Base-by-base conservation (phyloP, 2,888 invertebrate genomes). In the Choreutis nemorana region DNA sequence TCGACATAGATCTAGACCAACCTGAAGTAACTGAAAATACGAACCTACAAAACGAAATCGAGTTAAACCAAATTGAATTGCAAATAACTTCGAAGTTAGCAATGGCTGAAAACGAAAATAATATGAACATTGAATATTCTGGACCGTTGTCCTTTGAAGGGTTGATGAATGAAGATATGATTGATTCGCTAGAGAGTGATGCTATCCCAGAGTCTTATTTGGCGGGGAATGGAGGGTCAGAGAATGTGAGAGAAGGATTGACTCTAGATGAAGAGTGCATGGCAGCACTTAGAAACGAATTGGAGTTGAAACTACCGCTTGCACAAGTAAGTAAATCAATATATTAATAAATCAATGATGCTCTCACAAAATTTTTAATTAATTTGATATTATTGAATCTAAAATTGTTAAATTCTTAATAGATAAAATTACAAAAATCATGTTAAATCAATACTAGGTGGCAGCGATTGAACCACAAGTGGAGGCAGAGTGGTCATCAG, bases 211-310 rank as follows among this genome's bases (percentile, higher is more conserved):
- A 78, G 32, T 52, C 58, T 1, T 61, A 50, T 38, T 42, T 77
- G 31, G 75, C 75, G 1, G 75, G 83, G 34, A 83, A 83, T 35
- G 78, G 80, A 1, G 75, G 81, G 22, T 67, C 71, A 3, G 81
- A 81, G 18, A 75, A 80, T 36, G 52, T 73, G 24, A 82, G 84
- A 36, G 83, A 83, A 11, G 78, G 81, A 1, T 81, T 84, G 32
- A 80, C 79, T 10, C 64, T 87, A 34, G 87, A 89, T 45, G 87
- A 87, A 45, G 88, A 87, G 48, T 85, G 86, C 41, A 86, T 88
- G 44, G 79, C 84, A 21, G 88, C 88, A 1, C 78, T 89, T 34
- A 67, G 89, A 34, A 87, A 86, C 44, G 89, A 89, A 55, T 57
- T 89, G 24, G 77, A 85, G 41, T 81, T 86, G 43, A 89, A 89